These are phyloP conservation scores for Eucera pruinosa DNA, from an alignment of 2,888 invertebrate genomes.

Conservation along the genomic window DNA sequence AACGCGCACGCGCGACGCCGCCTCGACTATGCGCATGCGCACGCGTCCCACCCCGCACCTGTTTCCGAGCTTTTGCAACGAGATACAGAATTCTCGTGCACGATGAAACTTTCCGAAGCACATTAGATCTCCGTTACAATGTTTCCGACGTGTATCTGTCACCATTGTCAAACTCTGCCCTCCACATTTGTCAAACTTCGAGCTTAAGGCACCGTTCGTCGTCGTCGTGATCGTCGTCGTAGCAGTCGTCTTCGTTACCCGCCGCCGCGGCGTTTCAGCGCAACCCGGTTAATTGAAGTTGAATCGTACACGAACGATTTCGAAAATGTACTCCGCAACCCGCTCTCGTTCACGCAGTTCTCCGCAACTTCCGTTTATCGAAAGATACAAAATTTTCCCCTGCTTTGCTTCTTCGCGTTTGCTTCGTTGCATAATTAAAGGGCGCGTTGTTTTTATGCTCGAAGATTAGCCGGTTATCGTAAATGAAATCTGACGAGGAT, in stretches of 20 bases:
- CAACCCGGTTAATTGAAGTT: conserved; percentile 7
- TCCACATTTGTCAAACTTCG: conserved; percentile 18
- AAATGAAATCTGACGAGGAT: conserved; percentile 37
- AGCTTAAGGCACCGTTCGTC: neutral
- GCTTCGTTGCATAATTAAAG: neutral
- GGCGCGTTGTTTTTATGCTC: neutral
- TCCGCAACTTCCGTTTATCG: neutral
- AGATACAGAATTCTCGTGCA: conserved; percentile 27
- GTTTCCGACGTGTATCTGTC: conserved; percentile 40
- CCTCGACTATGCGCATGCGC: conserved; percentile 63
- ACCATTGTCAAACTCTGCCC: conserved; percentile 29
- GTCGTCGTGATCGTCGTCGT: too few species aligned
- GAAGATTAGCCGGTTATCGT: conserved; percentile 28
- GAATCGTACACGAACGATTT: neutral
- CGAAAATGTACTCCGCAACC: neutral
- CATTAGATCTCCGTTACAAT: conserved; percentile 29
- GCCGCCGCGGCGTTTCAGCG: too few species aligned
- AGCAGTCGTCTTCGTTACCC: too few species aligned
- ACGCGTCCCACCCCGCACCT: conserved; percentile 12
- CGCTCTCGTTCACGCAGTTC: too few species aligned
- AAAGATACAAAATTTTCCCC: neutral
- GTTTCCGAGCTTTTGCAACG: conserved; percentile 5
- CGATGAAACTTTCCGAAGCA: conserved; percentile 39
- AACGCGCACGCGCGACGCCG: conserved; percentile 71
- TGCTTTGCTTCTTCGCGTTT: neutral